Evolutionary conservation across 2,888 invertebrate species (phyloP), one percentile per base, ranked within the genome.

Genomic region (Nomada fucata): DNA sequence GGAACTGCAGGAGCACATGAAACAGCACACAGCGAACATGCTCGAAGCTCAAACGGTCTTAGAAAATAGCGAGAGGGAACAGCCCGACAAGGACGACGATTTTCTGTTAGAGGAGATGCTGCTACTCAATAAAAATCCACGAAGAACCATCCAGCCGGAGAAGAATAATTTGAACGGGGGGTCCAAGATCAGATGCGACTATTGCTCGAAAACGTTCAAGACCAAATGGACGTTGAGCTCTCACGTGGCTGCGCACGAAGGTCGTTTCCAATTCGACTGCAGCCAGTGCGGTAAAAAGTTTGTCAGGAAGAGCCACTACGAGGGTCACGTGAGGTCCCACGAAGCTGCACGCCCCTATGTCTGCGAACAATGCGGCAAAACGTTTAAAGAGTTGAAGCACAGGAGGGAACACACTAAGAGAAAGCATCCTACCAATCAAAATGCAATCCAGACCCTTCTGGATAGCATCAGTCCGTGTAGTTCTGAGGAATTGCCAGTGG

Each of bases 301-400:
- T 67, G 93, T 94, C 0, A 86, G 94, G 2, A 94, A 94, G 75
- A 94, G 93, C 29, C 94, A 94, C 67, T 94, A 93, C 67, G 93
- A 94, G 71, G 92, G 94, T 0, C 94, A 94, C 72, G 89, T 93
- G 18, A 90, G 93, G 10, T 92, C 93, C 0, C 94, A 94, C 74
- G 93, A 94, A 53, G 92, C 93, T 1, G 91, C 93, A 0, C 86
- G 94, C 15, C 94, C 94, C 0, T 94, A 91, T 72, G 91, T 92
- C 2, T 94, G 94, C 82, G 92, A 94, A 29, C 91, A 92, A 47
- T 94, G 94, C 64, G 93, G 93, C 13, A 91, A 93, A 80, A 92
- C 93, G 1, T 94, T 93, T 81, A 93, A 94, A 74, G 93, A 94
- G 78, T 79, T 92, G 11, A 94, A 94, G 70, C 93, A 94, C 81